phyloP scores from a whole-genome alignment of 2,113 vertebrate species.

The Antennarius striatus region DNA sequence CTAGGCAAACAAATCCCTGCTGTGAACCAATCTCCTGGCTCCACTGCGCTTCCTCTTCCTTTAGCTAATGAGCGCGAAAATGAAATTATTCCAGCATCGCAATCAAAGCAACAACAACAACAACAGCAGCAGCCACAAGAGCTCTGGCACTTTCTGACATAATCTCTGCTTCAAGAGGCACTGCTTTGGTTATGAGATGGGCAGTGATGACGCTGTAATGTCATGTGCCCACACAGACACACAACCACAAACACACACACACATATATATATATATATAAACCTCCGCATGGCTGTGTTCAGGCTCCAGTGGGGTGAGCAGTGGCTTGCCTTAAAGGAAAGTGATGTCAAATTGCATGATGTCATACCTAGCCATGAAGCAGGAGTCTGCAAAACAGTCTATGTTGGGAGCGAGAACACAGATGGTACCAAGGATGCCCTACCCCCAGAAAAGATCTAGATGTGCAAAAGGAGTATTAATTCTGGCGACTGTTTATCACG shows the following conservation, averaged over 20 bases:
- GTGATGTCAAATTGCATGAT: constrained; percentile 73
- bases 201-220: constrained; percentile 69
- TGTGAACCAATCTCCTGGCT: constrained; percentile 13
- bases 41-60: constrained; percentile 8
- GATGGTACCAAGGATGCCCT: constrained; percentile 38
- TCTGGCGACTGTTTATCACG: background rate
- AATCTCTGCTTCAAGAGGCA: constrained; percentile 60
- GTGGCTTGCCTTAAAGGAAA: constrained; percentile 70
- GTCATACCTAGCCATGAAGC: constrained; percentile 57
- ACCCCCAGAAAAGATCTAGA: constrained; percentile 43
- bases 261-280: constrained; percentile 15
- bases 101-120: constrained; percentile 18
- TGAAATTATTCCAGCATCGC: background rate
- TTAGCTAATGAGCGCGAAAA: background rate
- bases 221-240: constrained; percentile 46
- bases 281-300: constrained; percentile 49
- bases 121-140: constrained; percentile 26
- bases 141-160: constrained; percentile 67
- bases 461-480: constrained; percentile 43
- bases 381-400: constrained; percentile 42
- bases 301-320: constrained; percentile 60
- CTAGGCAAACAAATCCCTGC: constrained; percentile 15
- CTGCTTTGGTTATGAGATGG: constrained; percentile 55
- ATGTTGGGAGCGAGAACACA: constrained; percentile 50
- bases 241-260: constrained; percentile 15